These are phyloP conservation scores for Spilogale gracilis DNA, from an alignment of 2,113 vertebrate species.

Conservation along the genomic window DNA sequence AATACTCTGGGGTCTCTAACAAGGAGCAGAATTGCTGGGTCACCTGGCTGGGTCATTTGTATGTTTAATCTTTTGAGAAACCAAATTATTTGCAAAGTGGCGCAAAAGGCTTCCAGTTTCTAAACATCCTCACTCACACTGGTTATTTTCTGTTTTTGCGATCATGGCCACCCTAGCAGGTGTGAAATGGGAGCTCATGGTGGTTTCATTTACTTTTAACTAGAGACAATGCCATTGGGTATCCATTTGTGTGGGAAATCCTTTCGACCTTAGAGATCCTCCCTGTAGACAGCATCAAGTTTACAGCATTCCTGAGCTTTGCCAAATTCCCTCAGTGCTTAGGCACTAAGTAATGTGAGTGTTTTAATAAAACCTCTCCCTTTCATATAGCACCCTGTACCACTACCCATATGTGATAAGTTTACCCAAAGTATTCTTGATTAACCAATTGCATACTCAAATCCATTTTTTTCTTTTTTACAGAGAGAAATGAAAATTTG, in stretches of 20 bases:
- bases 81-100: not conserved
- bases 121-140: not conserved
- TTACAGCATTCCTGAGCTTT: not conserved
- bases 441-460: not conserved
- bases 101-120: not conserved
- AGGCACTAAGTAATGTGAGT: not conserved
- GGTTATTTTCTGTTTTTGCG: not conserved
- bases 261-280: not conserved
- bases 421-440: not conserved
- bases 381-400: not conserved
- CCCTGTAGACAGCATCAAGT: not conserved
- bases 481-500: not conserved
- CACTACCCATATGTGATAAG: not conserved
- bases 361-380: not conserved
- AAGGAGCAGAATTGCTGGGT: not conserved
- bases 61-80: not conserved
- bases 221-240: not conserved
- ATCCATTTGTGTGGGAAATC: not conserved
- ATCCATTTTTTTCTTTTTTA: not conserved
- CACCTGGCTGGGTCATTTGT: not conserved
- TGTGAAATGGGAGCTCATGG: not conserved
- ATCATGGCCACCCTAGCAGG: not conserved
- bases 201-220: not conserved
- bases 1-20: not conserved
- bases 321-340: not conserved